phyloP scores from a whole-genome alignment of 2,888 invertebrate genomes.

The Xanthorhoe spadicearia region DNA sequence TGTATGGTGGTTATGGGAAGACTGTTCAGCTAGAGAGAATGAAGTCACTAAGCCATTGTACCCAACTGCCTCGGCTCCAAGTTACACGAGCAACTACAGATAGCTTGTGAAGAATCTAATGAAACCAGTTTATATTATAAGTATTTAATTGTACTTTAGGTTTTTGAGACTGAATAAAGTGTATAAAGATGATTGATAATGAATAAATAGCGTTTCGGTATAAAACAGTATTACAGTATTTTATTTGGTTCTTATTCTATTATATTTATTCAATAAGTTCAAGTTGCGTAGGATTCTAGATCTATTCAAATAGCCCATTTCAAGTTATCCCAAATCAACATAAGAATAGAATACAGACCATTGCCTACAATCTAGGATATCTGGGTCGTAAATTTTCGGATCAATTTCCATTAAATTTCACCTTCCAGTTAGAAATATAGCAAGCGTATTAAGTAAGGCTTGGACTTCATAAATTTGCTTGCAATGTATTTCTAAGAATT shows the following conservation, averaged over 20 bases:
- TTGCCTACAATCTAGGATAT: neutral
- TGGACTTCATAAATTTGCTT: neutral
- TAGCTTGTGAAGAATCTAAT: conserved; percentile 38
- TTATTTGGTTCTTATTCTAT: conserved; percentile 6
- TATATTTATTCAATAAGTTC: neutral
- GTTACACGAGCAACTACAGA: conserved; percentile 53
- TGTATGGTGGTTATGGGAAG: conserved; percentile 82
- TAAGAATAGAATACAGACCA: conserved; percentile 3
- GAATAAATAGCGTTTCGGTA: conserved; percentile 20
- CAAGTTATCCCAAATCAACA: conserved; percentile 3
- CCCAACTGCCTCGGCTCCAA: conserved; percentile 47
- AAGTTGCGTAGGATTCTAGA: neutral
- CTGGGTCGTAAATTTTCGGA: neutral
- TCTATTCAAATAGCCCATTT: conserved; percentile 9
- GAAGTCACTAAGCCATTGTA: conserved; percentile 47
- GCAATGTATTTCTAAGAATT: neutral
- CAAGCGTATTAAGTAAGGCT: neutral
- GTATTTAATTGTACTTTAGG: conserved; percentile 34
- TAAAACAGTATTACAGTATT: conserved; percentile 7
- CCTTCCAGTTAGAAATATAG: neutral
- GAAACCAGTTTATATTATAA: conserved; percentile 52
- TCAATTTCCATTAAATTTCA: neutral
- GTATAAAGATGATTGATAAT: conserved; percentile 23
- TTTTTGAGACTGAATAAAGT: conserved; percentile 42
- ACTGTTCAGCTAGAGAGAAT: conserved; percentile 58